Evolutionary conservation across 2,113 vertebrate species (phyloP).

Genomic region (Mustela nigripes): DNA sequence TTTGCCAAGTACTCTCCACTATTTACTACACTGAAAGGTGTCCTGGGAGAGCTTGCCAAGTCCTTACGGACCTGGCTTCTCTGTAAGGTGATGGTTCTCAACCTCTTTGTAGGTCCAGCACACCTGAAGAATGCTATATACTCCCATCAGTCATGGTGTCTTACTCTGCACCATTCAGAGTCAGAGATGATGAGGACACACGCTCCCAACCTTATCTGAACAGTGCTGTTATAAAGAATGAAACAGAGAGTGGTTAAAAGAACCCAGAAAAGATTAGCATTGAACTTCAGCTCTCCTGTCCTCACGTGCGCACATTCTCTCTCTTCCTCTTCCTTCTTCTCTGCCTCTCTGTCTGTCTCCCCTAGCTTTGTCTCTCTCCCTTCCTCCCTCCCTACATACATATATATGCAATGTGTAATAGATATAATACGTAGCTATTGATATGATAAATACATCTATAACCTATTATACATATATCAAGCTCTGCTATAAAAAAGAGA

Average conservation of each 20-base stretch:
- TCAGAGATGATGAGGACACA: conserved; percentile 20
- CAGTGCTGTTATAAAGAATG: conserved; percentile 2
- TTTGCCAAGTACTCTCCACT: background rate
- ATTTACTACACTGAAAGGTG: conserved; percentile 36
- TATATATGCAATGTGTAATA: background rate
- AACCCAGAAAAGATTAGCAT: background rate
- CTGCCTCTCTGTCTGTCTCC: background rate
- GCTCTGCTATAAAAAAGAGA: background rate
- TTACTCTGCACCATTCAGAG: background rate
- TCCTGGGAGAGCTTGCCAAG: background rate
- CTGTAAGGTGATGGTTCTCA: background rate
- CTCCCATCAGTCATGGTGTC: background rate
- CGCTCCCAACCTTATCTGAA: conserved; percentile 14
- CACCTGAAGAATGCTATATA: background rate
- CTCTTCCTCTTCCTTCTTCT: background rate
- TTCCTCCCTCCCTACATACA: background rate
- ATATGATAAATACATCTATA: background rate
- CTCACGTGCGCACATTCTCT: background rate
- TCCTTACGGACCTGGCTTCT: background rate
- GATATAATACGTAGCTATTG: background rate
- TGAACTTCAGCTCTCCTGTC: background rate
- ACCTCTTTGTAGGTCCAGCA: background rate
- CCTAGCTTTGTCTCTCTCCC: background rate
- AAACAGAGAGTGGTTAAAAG: background rate
- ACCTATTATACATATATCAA: background rate